Evolutionary conservation across 2,888 invertebrate genomes (phyloP).

Genomic region (Lissocephala sabroskyi): DNA sequence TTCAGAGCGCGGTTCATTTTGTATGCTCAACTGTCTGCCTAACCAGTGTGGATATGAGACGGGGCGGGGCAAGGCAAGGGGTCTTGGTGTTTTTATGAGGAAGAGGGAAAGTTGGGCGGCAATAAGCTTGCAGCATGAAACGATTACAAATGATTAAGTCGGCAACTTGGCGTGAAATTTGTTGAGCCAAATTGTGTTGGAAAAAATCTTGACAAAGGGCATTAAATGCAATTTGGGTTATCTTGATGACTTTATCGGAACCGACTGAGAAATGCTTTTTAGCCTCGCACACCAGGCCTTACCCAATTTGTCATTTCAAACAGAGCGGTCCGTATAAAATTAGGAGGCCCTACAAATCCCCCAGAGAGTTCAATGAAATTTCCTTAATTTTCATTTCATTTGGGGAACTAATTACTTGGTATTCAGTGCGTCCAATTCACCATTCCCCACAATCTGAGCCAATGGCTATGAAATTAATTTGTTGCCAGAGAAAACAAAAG

Average conservation of each 20-base stretch:
- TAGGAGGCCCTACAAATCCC: too few relatives aligned
- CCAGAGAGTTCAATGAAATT: slow-evolving; percentile 36
- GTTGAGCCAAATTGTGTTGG: slow-evolving; percentile 13
- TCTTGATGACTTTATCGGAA: not conserved
- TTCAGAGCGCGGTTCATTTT: slow-evolving; percentile 5
- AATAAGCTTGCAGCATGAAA: slow-evolving; percentile 36
- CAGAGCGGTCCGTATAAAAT: too few relatives aligned
- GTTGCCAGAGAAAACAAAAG: slow-evolving; percentile 23
- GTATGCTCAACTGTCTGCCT: slow-evolving; percentile 4
- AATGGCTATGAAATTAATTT: slow-evolving; percentile 45
- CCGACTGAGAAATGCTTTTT: too few relatives aligned
- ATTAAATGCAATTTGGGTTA: slow-evolving; percentile 34
- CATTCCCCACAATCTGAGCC: slow-evolving; percentile 2
- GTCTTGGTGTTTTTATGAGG: not conserved
- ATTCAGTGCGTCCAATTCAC: slow-evolving; percentile 1
- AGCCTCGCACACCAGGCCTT: not conserved
- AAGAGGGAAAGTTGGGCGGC: not conserved
- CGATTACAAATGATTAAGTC: slow-evolving; percentile 60
- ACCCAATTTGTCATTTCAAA: not conserved
- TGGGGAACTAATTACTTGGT: slow-evolving; percentile 42
- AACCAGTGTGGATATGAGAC: too few relatives aligned
- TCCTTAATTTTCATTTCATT: slow-evolving; percentile 43
- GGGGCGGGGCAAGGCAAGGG: slow-evolving; percentile 1
- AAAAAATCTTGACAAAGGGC: slow-evolving; percentile 15
- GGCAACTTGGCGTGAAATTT: slow-evolving; percentile 41